Conservation (phyloP, 2,888 invertebrate genomes). For the Rhagonycha lutea region DNA sequence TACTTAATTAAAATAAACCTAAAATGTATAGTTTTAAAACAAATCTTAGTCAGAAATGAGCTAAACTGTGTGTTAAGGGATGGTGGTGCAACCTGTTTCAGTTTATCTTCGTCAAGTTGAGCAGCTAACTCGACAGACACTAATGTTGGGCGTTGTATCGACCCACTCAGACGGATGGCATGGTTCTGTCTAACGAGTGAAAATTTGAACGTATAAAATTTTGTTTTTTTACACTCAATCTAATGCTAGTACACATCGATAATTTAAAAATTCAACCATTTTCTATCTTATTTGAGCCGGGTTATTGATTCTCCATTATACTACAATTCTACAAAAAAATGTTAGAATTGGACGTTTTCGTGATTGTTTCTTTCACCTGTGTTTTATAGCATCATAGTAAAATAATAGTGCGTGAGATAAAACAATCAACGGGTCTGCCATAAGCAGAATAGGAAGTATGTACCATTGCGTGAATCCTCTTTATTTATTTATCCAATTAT, state of each 20-base stretch:
- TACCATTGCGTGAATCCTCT: slow-evolving; percentile 13
- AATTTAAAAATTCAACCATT: not conserved
- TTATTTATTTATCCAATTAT: slow-evolving; percentile 14
- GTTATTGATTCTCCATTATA: not conserved
- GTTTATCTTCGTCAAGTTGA: slow-evolving; percentile 28
- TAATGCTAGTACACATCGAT: not conserved
- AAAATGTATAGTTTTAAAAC: not conserved
- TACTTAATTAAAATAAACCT: not conserved
- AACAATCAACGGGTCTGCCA: slow-evolving; percentile 17
- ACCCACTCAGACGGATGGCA: slow-evolving; percentile 13
- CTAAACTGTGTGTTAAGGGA: not conserved
- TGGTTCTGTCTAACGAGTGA: slow-evolving; percentile 11
- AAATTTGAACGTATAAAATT: not conserved
- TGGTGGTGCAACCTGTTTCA: slow-evolving; percentile 17
- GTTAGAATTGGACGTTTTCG: not conserved
- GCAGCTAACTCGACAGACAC: slow-evolving; percentile 27
- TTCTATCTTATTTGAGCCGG: not conserved
- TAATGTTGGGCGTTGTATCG: slow-evolving; percentile 26
- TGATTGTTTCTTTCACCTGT: slow-evolving; percentile 1
- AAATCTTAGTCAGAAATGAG: not conserved
- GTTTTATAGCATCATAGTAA: not conserved
- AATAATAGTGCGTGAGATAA: slow-evolving; percentile 9
- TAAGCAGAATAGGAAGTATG: slow-evolving; percentile 8
- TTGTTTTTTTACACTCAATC: not conserved
- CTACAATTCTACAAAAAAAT: not conserved